Conservation (phyloP, 2,797 vertebrate species). For the Mustela erminea region DNA sequence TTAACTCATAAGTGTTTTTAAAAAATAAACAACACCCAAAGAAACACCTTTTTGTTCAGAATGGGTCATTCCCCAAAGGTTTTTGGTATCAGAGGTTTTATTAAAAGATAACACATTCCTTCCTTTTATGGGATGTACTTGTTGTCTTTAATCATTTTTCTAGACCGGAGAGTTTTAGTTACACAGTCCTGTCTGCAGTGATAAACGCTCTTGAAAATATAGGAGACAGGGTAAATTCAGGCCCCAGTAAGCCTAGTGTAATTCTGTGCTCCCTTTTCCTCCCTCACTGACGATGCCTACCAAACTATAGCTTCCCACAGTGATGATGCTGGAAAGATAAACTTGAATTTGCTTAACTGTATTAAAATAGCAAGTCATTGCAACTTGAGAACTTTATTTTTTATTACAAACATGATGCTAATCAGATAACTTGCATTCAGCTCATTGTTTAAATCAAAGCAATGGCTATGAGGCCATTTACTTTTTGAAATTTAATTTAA, state of each 20-base stretch:
- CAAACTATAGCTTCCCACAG: background rate
- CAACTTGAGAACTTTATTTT: slow-evolving; percentile 25
- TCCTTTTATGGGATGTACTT: background rate
- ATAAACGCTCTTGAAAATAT: background rate
- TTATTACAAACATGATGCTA: background rate
- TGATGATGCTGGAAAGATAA: background rate
- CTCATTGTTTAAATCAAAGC: background rate
- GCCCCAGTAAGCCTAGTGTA: background rate
- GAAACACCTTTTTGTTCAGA: background rate
- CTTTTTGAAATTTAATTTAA: background rate
- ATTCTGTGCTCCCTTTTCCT: background rate
- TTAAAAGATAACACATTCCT: background rate
- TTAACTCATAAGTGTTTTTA: slow-evolving; percentile 4
- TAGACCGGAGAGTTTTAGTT: background rate
- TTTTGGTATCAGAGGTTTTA: background rate
- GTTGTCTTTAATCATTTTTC: slow-evolving; percentile 40
- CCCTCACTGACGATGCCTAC: background rate
- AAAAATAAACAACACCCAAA: background rate
- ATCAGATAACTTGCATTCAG: background rate
- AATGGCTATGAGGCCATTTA: background rate
- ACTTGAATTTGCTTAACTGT: slow-evolving; percentile 11
- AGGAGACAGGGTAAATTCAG: background rate
- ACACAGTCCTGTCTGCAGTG: background rate
- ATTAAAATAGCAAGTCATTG: background rate
- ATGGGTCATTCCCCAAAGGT: background rate